Base-by-base conservation (phyloP, 1,140 invertebrate genomes). In the Manduca sexta region DNA sequence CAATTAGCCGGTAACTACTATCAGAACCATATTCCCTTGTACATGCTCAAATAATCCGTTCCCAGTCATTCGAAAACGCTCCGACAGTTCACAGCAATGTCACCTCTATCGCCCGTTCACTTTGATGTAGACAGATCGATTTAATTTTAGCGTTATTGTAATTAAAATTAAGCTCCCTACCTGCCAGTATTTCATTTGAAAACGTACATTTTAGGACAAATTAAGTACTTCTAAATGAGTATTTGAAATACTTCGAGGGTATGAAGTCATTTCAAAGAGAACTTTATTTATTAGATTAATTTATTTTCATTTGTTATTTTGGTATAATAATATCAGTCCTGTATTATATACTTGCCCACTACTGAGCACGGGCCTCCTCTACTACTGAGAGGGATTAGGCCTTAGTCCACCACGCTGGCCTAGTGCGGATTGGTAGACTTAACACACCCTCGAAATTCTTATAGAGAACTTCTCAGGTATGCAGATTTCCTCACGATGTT, bases 71-170 rank as follows among this genome's bases (percentile, higher is more conserved):
- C 60, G 61, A 70, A 64, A 72, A 62, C 40, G 31, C n/a, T 55
- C 62, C 51, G 58, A 60, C 52, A 65, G 54, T 74, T 66, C 66
- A 70, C 69, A 74, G 66, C 45, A 72, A 69, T 69, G 35, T 65
- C 64, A 66, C 61, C 73, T 72, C 74, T 76, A 56, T 54, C 47
- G 58, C 41, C 35, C 47, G 42, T 37, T 56, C 47, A 42, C 63
- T 73, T 74, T 74, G 66, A 76, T 76, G 56, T 67, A 35, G 42
- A 52, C 51, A 41, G 67, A 69, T 75, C 68, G 68, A 64, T 71
- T 52, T 51, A 52, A 59, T 69, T 68, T 65, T 56, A 68, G 38
- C 56, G 56, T 63, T 63, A 55, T 67, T 54, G 52, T 70, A 69
- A 72, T 72, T 76, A 66, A 69, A 72, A 63, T 64, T 62, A 46